These are phyloP conservation scores for Nomada lathburiana DNA, from an alignment of 2,888 invertebrate species.

Conservation along the genomic window DNA sequence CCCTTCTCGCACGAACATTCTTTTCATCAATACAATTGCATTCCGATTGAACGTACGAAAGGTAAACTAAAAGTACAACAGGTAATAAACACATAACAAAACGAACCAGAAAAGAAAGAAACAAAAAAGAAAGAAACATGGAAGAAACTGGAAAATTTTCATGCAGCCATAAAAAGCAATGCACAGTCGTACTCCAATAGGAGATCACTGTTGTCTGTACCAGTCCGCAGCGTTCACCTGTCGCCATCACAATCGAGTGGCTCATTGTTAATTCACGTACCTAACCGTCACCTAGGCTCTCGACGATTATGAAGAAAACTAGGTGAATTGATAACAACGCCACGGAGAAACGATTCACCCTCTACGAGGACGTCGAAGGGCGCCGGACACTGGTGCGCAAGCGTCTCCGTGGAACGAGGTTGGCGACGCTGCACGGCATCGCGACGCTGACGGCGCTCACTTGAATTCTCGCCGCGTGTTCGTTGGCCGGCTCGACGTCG, in stretches of 20 bases:
- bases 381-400: conserved; percentile 59
- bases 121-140: background rate
- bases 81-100: too few species aligned
- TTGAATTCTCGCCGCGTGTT: conserved; percentile 81
- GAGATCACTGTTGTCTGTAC: conserved; percentile 21
- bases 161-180: background rate
- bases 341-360: conserved; percentile 68
- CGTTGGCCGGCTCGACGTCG: conserved; percentile 70
- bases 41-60: background rate
- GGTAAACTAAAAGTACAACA: background rate
- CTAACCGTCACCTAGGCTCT: conserved; percentile 54
- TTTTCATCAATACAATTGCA: too few species aligned
- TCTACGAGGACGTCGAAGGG: conserved; percentile 58
- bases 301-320: conserved; percentile 68
- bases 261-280: conserved; percentile 64
- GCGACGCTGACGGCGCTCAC: conserved; percentile 77
- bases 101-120: background rate
- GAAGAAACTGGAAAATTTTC: background rate
- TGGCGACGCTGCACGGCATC: conserved; percentile 69
- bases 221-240: conserved; percentile 14
- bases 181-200: background rate
- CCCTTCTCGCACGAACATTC: too few species aligned
- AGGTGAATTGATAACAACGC: conserved; percentile 73
- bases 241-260: conserved; percentile 52
- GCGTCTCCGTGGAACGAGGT: conserved; percentile 67